Evolutionary conservation across 2,113 vertebrate species (phyloP).

Genomic region (Castor canadensis): DNA sequence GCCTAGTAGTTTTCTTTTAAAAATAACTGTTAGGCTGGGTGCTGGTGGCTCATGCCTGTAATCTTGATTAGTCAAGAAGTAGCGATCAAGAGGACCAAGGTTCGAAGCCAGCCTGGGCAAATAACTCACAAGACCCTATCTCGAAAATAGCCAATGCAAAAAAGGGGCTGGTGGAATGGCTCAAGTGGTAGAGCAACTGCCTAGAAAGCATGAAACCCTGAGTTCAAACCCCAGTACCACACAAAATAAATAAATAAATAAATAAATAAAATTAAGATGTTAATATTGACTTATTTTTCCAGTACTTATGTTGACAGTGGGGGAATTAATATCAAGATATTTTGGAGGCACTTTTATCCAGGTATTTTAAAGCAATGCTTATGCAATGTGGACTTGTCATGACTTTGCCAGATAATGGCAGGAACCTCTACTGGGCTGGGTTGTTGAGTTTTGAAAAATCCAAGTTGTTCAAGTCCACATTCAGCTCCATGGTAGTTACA

Average conservation of each 20-base stretch:
- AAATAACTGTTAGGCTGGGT: no score
- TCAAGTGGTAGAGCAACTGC: no score
- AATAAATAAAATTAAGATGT: background rate
- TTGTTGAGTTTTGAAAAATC: constrained; percentile 40
- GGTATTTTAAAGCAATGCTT: background rate
- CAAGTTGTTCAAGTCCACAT: background rate
- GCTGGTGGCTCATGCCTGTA: no score
- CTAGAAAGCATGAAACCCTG: no score
- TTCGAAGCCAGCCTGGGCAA: no score
- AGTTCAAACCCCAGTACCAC: no score
- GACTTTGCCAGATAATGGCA: background rate
- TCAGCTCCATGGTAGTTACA: background rate
- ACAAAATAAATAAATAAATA: no score
- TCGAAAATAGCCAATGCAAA: no score
- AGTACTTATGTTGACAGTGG: background rate
- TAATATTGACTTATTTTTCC: constrained; percentile 3
- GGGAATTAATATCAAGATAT: background rate
- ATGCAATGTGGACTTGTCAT: background rate
- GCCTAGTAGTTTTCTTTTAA: background rate
- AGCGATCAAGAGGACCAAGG: no score
- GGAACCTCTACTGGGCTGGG: background rate
- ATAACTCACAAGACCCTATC: background rate
- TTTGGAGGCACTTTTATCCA: background rate
- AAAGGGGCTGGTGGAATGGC: no score
- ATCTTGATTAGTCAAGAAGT: no score